phyloP scores from a whole-genome alignment of 2,888 invertebrate species.

The Dendrolimus pini region DNA sequence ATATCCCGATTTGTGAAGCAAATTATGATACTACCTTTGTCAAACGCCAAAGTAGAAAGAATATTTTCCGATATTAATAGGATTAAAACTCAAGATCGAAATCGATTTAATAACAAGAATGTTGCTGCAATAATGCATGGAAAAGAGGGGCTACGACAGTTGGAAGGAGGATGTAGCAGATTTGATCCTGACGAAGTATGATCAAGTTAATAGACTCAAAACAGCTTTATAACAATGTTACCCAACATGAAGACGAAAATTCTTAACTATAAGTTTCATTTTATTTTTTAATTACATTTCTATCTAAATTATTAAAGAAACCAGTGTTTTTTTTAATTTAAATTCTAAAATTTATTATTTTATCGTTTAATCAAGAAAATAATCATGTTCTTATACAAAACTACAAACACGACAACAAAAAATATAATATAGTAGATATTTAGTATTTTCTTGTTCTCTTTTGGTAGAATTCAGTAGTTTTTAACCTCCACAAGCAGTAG shows the following conservation, averaged over 20 bases:
- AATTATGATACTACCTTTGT: not conserved
- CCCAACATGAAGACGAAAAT: not conserved
- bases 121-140: slow-evolving; percentile 3
- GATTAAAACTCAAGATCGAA: slow-evolving; percentile 3
- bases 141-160: slow-evolving; percentile 1
- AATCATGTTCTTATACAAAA: too few relatives aligned
- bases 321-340: too few relatives aligned
- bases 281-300: not conserved
- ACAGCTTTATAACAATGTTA: slow-evolving; percentile 1
- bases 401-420: too few relatives aligned
- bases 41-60: slow-evolving; percentile 4
- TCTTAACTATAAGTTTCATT: not conserved
- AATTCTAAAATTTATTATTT: too few relatives aligned
- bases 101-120: slow-evolving; percentile 7
- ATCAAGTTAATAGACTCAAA: slow-evolving; percentile 12
- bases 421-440: too few relatives aligned
- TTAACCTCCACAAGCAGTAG: too few relatives aligned
- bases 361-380: too few relatives aligned
- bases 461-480: too few relatives aligned
- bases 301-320: too few relatives aligned
- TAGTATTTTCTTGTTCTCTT: too few relatives aligned
- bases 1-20: too few relatives aligned
- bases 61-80: slow-evolving; percentile 3
- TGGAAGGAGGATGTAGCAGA: slow-evolving; percentile 2
- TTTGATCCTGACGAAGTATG: slow-evolving; percentile 5